Evolutionary conservation across 2,888 invertebrate genomes (phyloP), one percentile per base, ranked within the genome.

Genomic region (Cephus runcator): DNA sequence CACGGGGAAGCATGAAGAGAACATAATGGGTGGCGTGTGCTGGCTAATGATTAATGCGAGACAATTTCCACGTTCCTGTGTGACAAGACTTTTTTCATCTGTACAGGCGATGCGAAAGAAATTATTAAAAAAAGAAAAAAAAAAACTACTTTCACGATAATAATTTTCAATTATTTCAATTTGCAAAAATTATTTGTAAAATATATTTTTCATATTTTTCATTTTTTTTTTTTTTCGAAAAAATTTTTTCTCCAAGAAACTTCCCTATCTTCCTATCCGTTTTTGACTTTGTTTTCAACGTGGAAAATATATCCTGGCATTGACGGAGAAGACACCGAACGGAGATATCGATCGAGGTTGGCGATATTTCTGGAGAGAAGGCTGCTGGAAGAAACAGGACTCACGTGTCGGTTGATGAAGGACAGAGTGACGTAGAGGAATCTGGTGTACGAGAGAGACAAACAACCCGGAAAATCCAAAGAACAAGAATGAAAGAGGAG

Each of bases 21-120:
- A 81, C 69, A 78, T 73, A 78, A 76, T 77, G 81, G 81, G 78
- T 86, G 75, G 85, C 87, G 85, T 87, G 87, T 87, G 87, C 81
- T 82, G 83, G 83, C 82, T 78, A 81, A 85, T 86, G 86, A 83
- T 87, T 85, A 85, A 87, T 86, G 85, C 83, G 81, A 75, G 73
- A 33, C 73, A 68, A 35, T 34, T 71, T 75, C 68, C 73, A 69
- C 40, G 75, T 77, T 77, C 34, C 73, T 71, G 69, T 77, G 30
- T n/a, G 69, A 23, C 35, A 15, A 15, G 73, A 76, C 23, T 73
- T 34, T 76, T 31, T 73, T n/a, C 69, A 56, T 40, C 15, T 0
- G 2, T 9, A 23, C 6, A 23, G 23, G 2, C 9, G 0, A 23
- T 23, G 35, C 3, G 35, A 40, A 23, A 40, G n/a, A 15, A 40